phyloP scores from a whole-genome alignment of 92 coral and sea anemone genomes.

The Epizoanthus fatuus region DNA sequence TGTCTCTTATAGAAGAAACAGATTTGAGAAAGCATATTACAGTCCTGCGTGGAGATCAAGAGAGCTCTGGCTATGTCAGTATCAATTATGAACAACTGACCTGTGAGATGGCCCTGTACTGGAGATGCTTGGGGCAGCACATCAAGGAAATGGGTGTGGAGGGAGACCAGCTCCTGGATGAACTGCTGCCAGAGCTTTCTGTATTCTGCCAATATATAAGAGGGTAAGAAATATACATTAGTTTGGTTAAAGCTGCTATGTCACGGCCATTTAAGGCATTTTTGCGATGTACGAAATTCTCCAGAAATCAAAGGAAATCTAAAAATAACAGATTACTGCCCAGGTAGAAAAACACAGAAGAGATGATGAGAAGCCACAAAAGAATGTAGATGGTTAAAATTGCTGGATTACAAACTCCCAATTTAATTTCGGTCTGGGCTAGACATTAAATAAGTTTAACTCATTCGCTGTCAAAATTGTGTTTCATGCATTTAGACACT shows the following conservation, averaged over 20 bases:
- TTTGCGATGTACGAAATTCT: too few species aligned
- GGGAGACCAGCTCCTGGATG: conserved; percentile 89
- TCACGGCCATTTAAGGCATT: background rate
- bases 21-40: conserved; percentile 70
- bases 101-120: conserved; percentile 86
- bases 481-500: too few species aligned
- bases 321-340: too few species aligned
- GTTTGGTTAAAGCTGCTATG: background rate
- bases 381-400: too few species aligned
- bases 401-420: too few species aligned
- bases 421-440: too few species aligned
- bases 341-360: too few species aligned
- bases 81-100: conserved; percentile 74
- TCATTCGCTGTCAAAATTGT: too few species aligned
- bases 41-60: conserved; percentile 57
- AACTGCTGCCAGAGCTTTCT: conserved; percentile 90
- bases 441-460: too few species aligned
- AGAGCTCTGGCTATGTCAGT: conserved; percentile 58
- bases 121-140: conserved; percentile 94
- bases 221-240: conserved; percentile 67
- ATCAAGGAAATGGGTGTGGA: conserved; percentile 81
- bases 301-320: too few species aligned
- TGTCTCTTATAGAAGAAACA: conserved; percentile 1
- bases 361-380: too few species aligned
- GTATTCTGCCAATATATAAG: conserved; percentile 90